A percentile compares a stretch with the other conserved stretches of the same genome.
Conservation (phyloP, 2,888 invertebrate species). For the Macrosoma leucophasiata region DNA sequence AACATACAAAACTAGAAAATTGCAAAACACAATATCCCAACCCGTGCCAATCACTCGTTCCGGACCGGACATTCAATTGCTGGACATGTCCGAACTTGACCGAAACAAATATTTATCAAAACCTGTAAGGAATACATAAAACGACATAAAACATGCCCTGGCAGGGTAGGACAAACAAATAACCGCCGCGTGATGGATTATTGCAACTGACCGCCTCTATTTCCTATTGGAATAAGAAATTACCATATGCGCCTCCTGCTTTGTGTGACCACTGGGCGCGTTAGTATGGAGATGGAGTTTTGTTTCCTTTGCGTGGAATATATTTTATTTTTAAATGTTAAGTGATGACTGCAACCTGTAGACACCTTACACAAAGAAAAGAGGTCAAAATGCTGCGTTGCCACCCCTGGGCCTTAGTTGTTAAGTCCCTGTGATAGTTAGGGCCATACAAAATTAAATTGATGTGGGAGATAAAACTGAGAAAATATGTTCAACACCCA, state of each 20-base stretch:
- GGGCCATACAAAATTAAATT: too few species aligned
- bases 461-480: too few species aligned
- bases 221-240: conserved; percentile 75
- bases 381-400: conserved; percentile 13
- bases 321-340: too few species aligned
- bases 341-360: too few species aligned
- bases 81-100: conserved; percentile 63
- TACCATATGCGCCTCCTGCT: conserved; percentile 71
- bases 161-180: conserved; percentile 59
- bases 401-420: too few species aligned
- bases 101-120: conserved; percentile 75
- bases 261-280: conserved; percentile 31
- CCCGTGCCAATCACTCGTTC: conserved; percentile 65
- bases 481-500: too few species aligned
- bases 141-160: conserved; percentile 66
- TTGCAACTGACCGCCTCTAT: conserved; percentile 73
- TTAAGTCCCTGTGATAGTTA: too few species aligned
- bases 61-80: conserved; percentile 72
- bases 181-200: conserved; percentile 69
- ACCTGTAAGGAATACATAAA: conserved; percentile 74
- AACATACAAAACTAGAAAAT: too few species aligned
- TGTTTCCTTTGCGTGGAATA: too few species aligned
- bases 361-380: conserved; percentile 21
- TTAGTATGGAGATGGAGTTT: conserved; percentile 38
- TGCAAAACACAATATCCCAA: conserved; percentile 23